These are phyloP conservation scores for Andrena bicolor DNA, from an alignment of 2,888 invertebrate species.

Conservation along the genomic window DNA sequence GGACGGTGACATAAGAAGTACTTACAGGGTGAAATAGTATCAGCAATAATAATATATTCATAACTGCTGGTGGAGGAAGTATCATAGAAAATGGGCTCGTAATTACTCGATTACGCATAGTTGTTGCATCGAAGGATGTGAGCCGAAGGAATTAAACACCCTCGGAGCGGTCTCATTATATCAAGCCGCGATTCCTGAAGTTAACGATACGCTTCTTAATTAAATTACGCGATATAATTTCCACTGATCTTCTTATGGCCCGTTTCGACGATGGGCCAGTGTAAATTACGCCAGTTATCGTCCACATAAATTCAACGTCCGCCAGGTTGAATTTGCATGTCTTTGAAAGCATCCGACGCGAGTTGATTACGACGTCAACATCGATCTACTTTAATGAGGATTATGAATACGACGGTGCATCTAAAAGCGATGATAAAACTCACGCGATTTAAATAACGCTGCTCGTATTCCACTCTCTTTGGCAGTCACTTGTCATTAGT, in stretches of 20 bases:
- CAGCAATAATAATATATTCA: not conserved
- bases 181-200: constrained; percentile 6
- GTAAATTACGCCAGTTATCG: constrained; percentile 41
- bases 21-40: not conserved
- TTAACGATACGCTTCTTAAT: constrained; percentile 34
- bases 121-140: constrained; percentile 10
- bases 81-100: not conserved
- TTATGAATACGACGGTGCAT: not conserved
- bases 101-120: not conserved
- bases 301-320: constrained; percentile 44
- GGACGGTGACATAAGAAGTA: not conserved
- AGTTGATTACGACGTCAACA: constrained; percentile 36
- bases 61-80: not conserved
- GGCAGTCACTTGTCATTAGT: too few relatives aligned
- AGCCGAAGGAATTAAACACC: constrained; percentile 34
- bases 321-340: constrained; percentile 31
- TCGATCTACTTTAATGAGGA: not conserved
- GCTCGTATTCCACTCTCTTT: too few relatives aligned
- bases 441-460: too few relatives aligned
- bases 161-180: constrained; percentile 20
- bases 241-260: constrained; percentile 29
- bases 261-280: constrained; percentile 28
- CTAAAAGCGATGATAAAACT: not conserved
- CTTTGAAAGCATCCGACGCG: constrained; percentile 16
- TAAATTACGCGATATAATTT: constrained; percentile 49